Evolutionary conservation across 1,140 invertebrate species (phyloP).

Genomic region (Brachionus koreanus): DNA sequence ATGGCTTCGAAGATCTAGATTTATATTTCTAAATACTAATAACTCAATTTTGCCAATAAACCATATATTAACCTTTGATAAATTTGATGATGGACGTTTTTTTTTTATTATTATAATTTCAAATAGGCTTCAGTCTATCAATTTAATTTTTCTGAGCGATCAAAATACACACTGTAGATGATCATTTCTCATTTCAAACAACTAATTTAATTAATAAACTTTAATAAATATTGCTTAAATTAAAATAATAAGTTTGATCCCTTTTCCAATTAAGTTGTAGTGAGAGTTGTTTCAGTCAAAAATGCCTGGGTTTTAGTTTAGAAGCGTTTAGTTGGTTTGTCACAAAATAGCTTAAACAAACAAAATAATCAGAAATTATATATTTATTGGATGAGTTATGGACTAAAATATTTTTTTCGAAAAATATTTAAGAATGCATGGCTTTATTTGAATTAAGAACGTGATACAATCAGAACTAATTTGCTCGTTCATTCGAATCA

Average conservation of each 20-base stretch:
- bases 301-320: neutral
- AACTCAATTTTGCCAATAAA: conserved; percentile 3
- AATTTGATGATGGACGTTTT: neutral
- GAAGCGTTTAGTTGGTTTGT: neutral
- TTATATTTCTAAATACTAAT: neutral
- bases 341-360: neutral
- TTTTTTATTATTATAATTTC: too few species aligned
- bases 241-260: neutral
- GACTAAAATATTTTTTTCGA: neutral
- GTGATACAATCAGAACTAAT: neutral
- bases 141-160: too few species aligned
- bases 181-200: too few species aligned
- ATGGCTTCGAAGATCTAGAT: neutral
- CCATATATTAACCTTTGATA: neutral
- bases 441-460: neutral
- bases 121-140: too few species aligned
- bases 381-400: neutral
- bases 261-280: neutral
- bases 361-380: neutral
- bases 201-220: too few species aligned
- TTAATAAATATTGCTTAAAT: too few species aligned
- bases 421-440: neutral
- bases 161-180: too few species aligned
- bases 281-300: neutral
- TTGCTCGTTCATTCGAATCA: neutral